Base-by-base conservation (phyloP, 2,797 vertebrate genomes). In the Chiroxiphia lanceolata region DNA sequence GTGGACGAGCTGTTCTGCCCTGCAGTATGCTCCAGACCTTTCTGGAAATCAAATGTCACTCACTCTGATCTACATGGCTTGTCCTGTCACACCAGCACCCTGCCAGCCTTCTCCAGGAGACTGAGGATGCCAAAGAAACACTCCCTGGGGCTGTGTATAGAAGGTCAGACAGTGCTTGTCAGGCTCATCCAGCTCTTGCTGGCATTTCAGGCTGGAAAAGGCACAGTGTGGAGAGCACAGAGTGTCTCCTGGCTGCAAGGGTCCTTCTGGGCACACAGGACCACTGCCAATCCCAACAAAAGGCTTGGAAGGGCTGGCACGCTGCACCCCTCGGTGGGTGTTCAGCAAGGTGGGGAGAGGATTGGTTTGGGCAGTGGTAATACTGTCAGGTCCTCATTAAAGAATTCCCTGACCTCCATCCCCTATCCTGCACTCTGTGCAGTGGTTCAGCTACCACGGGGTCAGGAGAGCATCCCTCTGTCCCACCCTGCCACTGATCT, bases 291-390 rank as follows among this genome's bases (percentile, higher is more conserved):
- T 27, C 15, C 42, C 60, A 60, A 54, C n/a, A 51, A 42, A 45
- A 82, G 29, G 19, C 36, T 72, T 10, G 10, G 6, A 2, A 77
- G 51, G 38, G 5, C 26, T 34, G 34, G 33, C 21, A 21, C 1
- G 1, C 33, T 75, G 57, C 29, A 8, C 4, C 22, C 20, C 33
- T 38, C 1, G 1, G 1, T 11, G 10, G 4, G 15, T 8, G 18
- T 23, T 31, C 27, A 19, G 27, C 19, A 27, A 12, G 31, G 36
- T 20, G 33, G 20, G 45, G 5, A 61, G 26, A 8, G 9, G 25
- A 17, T 5, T 42, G 36, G 2, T 42, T 64, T 40, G 40, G 27
- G 29, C n/a, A 27, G 10, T 13, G 51, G 3, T 2, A 13, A 38
- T 2, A 13, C 42, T 36, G 29, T 22, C 67, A 75, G 2, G 20